phyloP scores from a whole-genome alignment of 2,797 vertebrate genomes.

The Gorsachius magnificus region DNA sequence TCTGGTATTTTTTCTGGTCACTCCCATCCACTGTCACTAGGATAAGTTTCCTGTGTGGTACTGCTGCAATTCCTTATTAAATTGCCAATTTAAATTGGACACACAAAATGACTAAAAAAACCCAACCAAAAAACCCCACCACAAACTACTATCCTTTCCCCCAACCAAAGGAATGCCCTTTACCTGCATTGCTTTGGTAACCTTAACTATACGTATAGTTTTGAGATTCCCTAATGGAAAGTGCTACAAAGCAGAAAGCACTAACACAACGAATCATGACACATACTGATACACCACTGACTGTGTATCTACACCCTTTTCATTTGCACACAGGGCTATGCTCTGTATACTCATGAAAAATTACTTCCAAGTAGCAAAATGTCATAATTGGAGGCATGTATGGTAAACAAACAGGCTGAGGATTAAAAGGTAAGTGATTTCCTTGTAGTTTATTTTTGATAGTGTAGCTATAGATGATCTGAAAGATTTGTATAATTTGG shows the following conservation, averaged over 20 bases:
- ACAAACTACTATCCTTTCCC: not conserved
- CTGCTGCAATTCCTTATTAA: not conserved
- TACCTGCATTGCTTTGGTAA: not conserved
- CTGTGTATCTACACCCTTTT: conserved; percentile 30
- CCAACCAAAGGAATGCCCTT: not conserved
- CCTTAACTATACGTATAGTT: conserved; percentile 17
- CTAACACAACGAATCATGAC: conserved; percentile 36
- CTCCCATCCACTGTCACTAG: not conserved
- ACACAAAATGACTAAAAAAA: not conserved
- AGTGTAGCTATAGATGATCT: not conserved
- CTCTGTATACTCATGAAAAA: not conserved
- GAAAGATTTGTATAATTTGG: not conserved
- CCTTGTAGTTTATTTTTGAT: not conserved
- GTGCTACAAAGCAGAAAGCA: conserved; percentile 3
- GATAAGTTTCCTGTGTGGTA: not conserved
- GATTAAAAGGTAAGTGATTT: not conserved
- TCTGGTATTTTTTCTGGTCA: not conserved
- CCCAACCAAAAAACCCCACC: not conserved
- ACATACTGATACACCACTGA: conserved; percentile 26
- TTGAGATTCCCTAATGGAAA: conserved; percentile 18
- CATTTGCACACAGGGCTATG: not conserved
- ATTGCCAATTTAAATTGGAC: not conserved
- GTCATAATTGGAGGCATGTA: not conserved
- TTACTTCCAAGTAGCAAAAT: not conserved
- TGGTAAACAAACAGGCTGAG: not conserved